Evolutionary conservation across 2,113 vertebrate genomes (phyloP).

Genomic region (Pangasianodon hypophthalmus): DNA sequence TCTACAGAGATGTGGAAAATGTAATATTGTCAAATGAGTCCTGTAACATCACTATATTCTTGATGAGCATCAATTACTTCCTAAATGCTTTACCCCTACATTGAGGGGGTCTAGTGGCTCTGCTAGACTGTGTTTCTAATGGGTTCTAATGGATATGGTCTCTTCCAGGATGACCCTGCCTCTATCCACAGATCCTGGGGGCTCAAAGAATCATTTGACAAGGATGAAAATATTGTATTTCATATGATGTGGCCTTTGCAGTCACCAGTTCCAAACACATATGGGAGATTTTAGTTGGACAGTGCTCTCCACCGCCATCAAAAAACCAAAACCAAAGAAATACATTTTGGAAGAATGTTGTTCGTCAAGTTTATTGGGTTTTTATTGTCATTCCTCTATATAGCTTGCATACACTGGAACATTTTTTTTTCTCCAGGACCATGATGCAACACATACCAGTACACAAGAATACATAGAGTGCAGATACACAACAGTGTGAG

Average conservation of each 20-base stretch:
- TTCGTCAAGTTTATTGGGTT: no score
- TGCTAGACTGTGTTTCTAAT: not conserved
- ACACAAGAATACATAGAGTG: not conserved
- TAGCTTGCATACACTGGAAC: not conserved
- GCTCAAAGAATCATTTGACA: not conserved
- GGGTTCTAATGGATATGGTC: not conserved
- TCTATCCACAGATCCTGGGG: no score
- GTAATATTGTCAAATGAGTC: not conserved
- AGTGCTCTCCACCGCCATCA: not conserved
- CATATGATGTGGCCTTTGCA: not conserved
- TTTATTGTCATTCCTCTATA: not conserved
- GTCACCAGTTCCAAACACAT: no score
- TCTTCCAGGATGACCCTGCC: not conserved
- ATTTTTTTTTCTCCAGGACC: no score
- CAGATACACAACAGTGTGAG: no score
- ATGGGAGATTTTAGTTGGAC: not conserved
- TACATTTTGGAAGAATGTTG: no score
- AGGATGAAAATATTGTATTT: not conserved
- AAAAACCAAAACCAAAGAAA: not conserved
- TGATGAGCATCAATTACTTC: not conserved
- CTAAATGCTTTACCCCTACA: not conserved
- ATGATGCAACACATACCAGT: not conserved
- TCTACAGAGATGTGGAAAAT: not conserved
- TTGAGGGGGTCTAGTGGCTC: not conserved
- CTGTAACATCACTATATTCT: not conserved